Base-by-base conservation (phyloP, 2,797 vertebrate species). In the Karalla daura region DNA sequence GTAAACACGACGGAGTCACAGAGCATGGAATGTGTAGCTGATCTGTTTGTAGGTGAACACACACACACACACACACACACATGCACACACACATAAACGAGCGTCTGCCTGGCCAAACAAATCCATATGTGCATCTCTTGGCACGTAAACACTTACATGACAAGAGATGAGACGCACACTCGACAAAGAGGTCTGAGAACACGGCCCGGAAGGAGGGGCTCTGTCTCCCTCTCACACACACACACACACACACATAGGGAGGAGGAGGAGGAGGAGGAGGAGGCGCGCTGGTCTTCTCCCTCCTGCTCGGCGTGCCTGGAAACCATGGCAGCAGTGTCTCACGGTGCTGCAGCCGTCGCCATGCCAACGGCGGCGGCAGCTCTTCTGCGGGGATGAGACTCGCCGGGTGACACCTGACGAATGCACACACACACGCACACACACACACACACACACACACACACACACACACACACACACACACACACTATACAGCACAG, bases 241-340 rank as follows among this genome's bases (percentile, higher is more conserved):
- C 66, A 17, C 54, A 36, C 56, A 46, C 63, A 52, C 54, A 53
- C 49, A 66, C 47, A 51, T 33, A 45, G 62, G 0, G 35, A 49
- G 14, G 25, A 56, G 49, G 60, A 70, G 70, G 56, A 63, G 74
- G 72, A 74, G 66, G 74, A 76, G 84, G 86, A 80, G 69, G 89
- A 81, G 69, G 70, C 80, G 88, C 76, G 64, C 61, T 20, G 59
- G 67, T 76, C 83, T 76, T 83, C 61, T 70, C 68, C 86, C 85
- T 86, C 69, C 83, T 74, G 69, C 85, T 81, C 76, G 83, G 92
- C 87, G 85, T 92, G 90, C 87, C 79, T 86, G 78, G 93, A 92
- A 92, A 89, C 92, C 91, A 93, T 93, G 89, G 90, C 85, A 93
- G 90, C 89, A 82, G 84, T 85, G 88, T 89, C 86, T 86, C 78